Percentiles rank a stretch among this genome's conserved stretches.
Evolutionary conservation across 2,113 vertebrate genomes (phyloP).

Genomic region (Puma concolor): DNA sequence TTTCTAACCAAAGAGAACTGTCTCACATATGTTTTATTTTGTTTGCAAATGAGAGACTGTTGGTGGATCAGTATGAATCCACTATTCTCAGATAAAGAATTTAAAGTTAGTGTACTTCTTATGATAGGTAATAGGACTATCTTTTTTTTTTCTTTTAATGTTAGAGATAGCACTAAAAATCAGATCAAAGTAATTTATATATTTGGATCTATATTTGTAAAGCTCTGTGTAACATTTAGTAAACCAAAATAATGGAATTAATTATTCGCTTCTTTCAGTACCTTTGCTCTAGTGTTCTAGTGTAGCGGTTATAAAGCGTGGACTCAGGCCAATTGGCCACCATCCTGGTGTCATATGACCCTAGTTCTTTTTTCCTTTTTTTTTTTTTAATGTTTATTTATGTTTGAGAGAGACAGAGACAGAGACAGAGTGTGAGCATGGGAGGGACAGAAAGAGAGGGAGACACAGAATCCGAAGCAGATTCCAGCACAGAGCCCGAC

Average conservation of each 20-base stretch:
- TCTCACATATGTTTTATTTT: constrained; percentile 38
- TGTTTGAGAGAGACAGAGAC: too few relatives aligned
- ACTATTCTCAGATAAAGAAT: neutral
- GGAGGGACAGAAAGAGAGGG: too few relatives aligned
- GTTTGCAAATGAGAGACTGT: neutral
- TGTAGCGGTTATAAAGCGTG: neutral
- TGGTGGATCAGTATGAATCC: neutral
- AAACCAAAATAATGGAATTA: neutral
- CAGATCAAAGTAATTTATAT: neutral
- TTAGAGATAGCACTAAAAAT: constrained; percentile 37
- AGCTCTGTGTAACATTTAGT: neutral
- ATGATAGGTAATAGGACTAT: neutral
- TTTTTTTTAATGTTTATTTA: too few relatives aligned
- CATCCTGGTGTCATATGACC: neutral
- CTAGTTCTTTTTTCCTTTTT: neutral
- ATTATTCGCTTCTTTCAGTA: neutral
- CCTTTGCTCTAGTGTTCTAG: neutral
- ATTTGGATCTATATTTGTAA: constrained; percentile 30
- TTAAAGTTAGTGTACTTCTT: neutral
- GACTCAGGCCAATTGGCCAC: neutral
- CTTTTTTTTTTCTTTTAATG: neutral
- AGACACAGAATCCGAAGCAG: too few relatives aligned
- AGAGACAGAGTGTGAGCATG: too few relatives aligned
- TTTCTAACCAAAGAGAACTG: neutral
- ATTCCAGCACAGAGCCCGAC: too few relatives aligned